Evolutionary conservation across 92 coral and sea anemone species (phyloP).

Genomic region (Epizoanthus illoricatus): DNA sequence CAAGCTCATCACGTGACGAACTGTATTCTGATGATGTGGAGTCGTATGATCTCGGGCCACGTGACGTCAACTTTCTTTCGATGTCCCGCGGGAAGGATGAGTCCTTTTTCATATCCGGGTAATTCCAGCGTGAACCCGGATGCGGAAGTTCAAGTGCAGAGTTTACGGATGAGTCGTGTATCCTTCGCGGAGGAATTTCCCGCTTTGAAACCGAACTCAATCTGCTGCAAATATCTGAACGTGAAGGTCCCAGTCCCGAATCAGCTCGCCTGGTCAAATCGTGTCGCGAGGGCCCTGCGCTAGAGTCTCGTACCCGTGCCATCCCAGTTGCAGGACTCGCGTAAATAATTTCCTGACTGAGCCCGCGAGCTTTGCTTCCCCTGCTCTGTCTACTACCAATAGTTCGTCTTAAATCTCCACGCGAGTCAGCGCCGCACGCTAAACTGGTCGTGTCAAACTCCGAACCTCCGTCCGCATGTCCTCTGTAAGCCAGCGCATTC

Average conservation of each 20-base stretch:
- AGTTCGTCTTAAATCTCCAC: slow-evolving; percentile 58
- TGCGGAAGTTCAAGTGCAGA: slow-evolving; percentile 25
- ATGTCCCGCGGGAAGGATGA: slow-evolving; percentile 71
- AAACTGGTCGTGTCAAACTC: slow-evolving; percentile 81
- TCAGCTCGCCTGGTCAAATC: slow-evolving; percentile 76
- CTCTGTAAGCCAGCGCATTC: slow-evolving; percentile 69
- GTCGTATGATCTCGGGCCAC: slow-evolving; percentile 93
- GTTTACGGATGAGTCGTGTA: not conserved
- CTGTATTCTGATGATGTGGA: slow-evolving; percentile 98
- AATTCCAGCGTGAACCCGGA: slow-evolving; percentile 51
- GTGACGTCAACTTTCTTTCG: slow-evolving; percentile 60
- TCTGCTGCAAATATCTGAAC: slow-evolving; percentile 66
- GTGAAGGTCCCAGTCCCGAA: slow-evolving; percentile 71
- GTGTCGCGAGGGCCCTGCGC: slow-evolving; percentile 73
- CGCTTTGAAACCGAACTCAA: slow-evolving; percentile 36
- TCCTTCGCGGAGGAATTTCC: slow-evolving; percentile 25
- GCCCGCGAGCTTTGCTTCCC: slow-evolving; percentile 64
- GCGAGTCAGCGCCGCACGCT: slow-evolving; percentile 60
- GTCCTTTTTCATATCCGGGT: slow-evolving; percentile 72
- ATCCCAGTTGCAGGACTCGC: slow-evolving; percentile 69
- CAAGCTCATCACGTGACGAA: slow-evolving; percentile 98
- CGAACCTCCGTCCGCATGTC: slow-evolving; percentile 90
- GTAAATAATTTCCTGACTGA: slow-evolving; percentile 71
- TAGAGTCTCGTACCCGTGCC: slow-evolving; percentile 70
- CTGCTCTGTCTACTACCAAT: slow-evolving; percentile 70